Conservation (phyloP, 92 coral and sea anemone species). For the Montipora capitata region DNA sequence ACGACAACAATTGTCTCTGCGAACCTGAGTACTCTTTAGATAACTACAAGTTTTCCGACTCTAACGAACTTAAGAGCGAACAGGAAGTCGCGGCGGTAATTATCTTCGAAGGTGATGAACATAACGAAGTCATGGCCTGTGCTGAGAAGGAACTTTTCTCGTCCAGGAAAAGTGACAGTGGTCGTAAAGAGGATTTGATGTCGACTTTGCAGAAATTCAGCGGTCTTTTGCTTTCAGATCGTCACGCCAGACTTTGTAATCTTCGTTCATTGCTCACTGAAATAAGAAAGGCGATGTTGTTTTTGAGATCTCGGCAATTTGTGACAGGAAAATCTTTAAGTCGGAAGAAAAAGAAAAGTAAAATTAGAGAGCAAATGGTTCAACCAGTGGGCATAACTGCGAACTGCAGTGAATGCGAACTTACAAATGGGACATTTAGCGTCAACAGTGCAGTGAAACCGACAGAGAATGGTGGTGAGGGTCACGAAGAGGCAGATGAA, state of each 20-base stretch:
- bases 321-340: background rate
- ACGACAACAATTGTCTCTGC: background rate
- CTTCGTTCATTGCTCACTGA: slow-evolving; percentile 37
- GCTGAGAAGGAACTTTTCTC: background rate
- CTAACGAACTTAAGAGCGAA: background rate
- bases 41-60: background rate
- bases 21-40: background rate
- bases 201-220: background rate
- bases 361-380: background rate
- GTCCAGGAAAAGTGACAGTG: background rate
- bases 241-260: background rate
- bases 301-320: slow-evolving; percentile 34
- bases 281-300: slow-evolving; percentile 41
- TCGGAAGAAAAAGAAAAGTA: slow-evolving; percentile 38
- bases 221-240: slow-evolving; percentile 28
- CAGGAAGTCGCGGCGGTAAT: background rate
- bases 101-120: background rate
- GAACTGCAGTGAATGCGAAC: background rate
- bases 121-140: background rate
- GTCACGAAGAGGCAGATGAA: background rate
- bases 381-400: slow-evolving; percentile 9
- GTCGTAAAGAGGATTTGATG: slow-evolving; percentile 13
- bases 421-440: background rate
- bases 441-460: background rate
- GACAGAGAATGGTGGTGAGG: background rate